phyloP scores from a whole-genome alignment of 2,888 invertebrate genomes.

The Strigamia maritima region DNA sequence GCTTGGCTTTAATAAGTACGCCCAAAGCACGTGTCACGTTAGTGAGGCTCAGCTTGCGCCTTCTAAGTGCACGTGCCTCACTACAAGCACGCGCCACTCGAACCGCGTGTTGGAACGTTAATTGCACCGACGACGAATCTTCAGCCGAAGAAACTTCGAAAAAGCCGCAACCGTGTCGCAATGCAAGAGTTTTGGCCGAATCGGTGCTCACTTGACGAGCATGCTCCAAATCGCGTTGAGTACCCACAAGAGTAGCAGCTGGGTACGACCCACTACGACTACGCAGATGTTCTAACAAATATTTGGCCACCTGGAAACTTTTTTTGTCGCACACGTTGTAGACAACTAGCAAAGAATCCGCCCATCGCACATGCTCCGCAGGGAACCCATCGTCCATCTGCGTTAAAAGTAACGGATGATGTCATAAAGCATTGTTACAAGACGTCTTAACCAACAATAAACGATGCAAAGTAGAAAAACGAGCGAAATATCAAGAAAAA shows the following conservation, averaged over 20 bases:
- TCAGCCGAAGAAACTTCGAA: conserved; percentile 43
- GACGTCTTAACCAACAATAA: background rate
- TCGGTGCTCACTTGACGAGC: conserved; percentile 40
- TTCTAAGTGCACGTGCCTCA: conserved; percentile 33
- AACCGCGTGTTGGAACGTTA: conserved; percentile 38
- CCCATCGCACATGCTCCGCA: conserved; percentile 42
- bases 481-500: background rate
- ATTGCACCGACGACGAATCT: conserved; percentile 38
- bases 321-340: conserved; percentile 43
- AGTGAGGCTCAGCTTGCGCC: conserved; percentile 24
- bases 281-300: conserved; percentile 39
- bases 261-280: conserved; percentile 8
- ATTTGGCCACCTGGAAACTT: conserved; percentile 43
- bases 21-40: conserved; percentile 9
- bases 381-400: conserved; percentile 41
- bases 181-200: conserved; percentile 40
- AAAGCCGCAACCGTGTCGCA: conserved; percentile 41
- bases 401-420: background rate
- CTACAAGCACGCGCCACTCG: conserved; percentile 36
- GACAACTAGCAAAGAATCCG: conserved; percentile 42
- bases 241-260: conserved; percentile 51
- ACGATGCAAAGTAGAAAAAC: background rate
- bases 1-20: conserved; percentile 15
- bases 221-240: conserved; percentile 44
- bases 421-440: background rate